Percentiles rank a stretch among this genome's conserved stretches.
phyloP scores from a whole-genome alignment of 1,140 invertebrate genomes.

The Oncopodura yosiiana region DNA sequence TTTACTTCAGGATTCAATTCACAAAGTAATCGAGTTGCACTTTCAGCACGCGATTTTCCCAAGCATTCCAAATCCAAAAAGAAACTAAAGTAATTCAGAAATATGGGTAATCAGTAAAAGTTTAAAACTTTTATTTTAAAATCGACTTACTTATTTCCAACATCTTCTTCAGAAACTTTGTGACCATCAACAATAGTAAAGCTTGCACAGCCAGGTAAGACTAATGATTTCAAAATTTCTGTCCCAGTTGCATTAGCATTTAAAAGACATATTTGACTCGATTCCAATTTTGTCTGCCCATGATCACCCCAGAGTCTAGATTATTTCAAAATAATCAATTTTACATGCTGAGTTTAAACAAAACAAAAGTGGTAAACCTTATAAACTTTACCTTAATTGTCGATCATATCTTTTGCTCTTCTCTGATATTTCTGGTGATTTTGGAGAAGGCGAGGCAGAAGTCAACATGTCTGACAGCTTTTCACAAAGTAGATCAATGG shows the following conservation, averaged over 20 bases:
- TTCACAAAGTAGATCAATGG: background rate
- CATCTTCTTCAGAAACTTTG: conserved; percentile 75
- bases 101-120: background rate
- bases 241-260: conserved; percentile 90
- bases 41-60: conserved; percentile 72
- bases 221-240: conserved; percentile 87
- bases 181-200: conserved; percentile 91
- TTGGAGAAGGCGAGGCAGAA: conserved; percentile 59
- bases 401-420: conserved; percentile 77
- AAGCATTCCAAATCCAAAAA: conserved; percentile 70
- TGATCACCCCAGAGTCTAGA: conserved; percentile 93
- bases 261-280: conserved; percentile 81
- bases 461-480: conserved; percentile 3
- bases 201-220: conserved; percentile 88
- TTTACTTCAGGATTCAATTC: conserved; percentile 89
- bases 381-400: conserved; percentile 59
- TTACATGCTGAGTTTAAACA: too few relatives aligned
- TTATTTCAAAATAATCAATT: conserved; percentile 33
- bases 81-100: conserved; percentile 51
- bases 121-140: conserved; percentile 3
- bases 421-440: conserved; percentile 68
- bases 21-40: conserved; percentile 66
- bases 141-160: conserved; percentile 74
- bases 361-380: too few relatives aligned
- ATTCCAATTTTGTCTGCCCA: conserved; percentile 80